Evolutionary conservation across 2,113 vertebrate species (phyloP).

Genomic region (Tragelaphus scriptus): DNA sequence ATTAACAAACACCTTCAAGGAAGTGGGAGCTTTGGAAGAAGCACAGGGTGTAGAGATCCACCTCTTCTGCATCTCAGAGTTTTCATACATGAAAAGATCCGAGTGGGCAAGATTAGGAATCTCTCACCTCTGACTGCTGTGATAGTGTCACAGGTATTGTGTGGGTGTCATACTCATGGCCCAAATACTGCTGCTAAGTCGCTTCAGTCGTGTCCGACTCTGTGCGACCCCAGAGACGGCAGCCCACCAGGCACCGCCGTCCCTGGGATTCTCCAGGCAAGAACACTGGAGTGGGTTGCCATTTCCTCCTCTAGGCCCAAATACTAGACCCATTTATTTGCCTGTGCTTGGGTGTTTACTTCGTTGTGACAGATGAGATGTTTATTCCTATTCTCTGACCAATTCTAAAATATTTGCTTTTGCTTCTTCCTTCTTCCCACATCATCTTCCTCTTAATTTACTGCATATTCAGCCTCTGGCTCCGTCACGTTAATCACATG

Average conservation of each 20-base stretch:
- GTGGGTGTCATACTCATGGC: not conserved
- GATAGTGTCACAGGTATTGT: not conserved
- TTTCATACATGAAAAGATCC: not conserved
- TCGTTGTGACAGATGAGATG: not conserved
- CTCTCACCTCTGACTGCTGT: not conserved
- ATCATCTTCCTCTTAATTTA: not conserved
- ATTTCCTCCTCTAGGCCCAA: not conserved
- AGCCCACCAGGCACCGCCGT: too few relatives aligned
- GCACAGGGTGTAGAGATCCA: rapidly evolving
- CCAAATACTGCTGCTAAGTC: not conserved
- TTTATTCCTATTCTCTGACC: not conserved
- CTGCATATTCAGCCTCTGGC: not conserved
- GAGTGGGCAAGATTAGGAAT: not conserved
- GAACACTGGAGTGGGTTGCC: too few relatives aligned
- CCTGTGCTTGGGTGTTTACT: not conserved
- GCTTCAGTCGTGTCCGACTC: too few relatives aligned
- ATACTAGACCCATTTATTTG: not conserved
- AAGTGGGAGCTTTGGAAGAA: not conserved
- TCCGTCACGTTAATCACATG: not conserved
- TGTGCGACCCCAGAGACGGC: too few relatives aligned
- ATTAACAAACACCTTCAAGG: not conserved
- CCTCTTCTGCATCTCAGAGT: not conserved
- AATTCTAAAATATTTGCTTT: not conserved
- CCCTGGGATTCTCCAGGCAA: too few relatives aligned
- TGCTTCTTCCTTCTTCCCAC: not conserved